Evolutionary conservation across 2,888 invertebrate species (phyloP), one percentile per base, ranked within the genome.

Genomic region (Netelia melanura): DNA sequence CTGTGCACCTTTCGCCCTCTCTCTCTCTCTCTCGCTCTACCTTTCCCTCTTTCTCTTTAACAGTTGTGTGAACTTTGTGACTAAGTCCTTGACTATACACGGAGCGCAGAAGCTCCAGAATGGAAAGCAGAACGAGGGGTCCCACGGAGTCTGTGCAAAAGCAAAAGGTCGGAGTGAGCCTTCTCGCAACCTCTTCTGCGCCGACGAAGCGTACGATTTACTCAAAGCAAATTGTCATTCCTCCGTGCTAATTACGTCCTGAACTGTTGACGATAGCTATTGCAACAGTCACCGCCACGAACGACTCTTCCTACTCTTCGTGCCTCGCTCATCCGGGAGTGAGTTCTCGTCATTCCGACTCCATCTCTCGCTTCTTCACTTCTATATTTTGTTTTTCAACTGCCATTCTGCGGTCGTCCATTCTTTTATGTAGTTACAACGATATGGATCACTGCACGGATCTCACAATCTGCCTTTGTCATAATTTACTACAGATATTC

Each of bases 221-320:
- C 82, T 86, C 86, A 85, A 87, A 87, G 87, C 78, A 86, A 87
- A 88, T 87, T 88, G 87, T 87, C 88, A 88, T 86, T 86, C 83
- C 77, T 43, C 67, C 70, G 71, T 80, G 83, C 74, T 87, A 88
- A 88, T 88, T 88, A 85, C 81, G 78, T 85, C 74, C 76, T 64
- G 79, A 87, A 86, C 84, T 87, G 86, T 85, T 77, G 74, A 79
- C 72, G 79, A 76, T 83, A 70, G 81, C 64, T 65, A 72, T 80
- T 56, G 82, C 77, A 52, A 70, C 44, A 61, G 62, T 9, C 62
- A 54, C 48, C 58, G 30, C 58, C 54, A 71, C 38, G 79, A 76
- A 64, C 67, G 79, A 75, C 68, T 61, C 79, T 62, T 79, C 68
- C 48, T 30, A 25, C 85, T 75, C 75, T 43, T 44, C 58, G 10